These are phyloP conservation scores for Tridacna gigas DNA, from an alignment of 2,888 invertebrate species.

Conservation along the genomic window DNA sequence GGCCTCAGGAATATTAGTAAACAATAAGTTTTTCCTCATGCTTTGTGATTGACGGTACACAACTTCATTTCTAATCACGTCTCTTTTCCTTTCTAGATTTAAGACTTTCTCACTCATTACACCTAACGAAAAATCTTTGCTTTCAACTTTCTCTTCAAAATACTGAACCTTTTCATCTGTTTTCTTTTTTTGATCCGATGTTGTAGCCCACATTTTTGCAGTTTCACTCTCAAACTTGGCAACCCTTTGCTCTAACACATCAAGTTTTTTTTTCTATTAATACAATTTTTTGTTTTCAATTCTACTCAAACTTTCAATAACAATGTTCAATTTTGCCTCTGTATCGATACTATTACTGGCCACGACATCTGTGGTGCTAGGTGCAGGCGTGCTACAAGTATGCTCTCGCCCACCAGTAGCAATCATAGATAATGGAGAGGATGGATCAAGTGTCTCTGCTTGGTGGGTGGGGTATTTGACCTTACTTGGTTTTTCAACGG, in stretches of 20 bases:
- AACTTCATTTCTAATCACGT: conserved; percentile 17
- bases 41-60: conserved; percentile 35
- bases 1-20: conserved; percentile 30
- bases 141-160: conserved; percentile 17
- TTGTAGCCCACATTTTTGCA: conserved; percentile 6
- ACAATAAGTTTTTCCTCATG: conserved; percentile 39
- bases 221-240: conserved; percentile 18
- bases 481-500: too few relatives aligned
- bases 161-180: conserved; percentile 7
- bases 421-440: too few relatives aligned
- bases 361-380: too few relatives aligned
- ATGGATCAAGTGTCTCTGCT: too few relatives aligned
- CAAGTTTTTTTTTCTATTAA: conserved; percentile 1
- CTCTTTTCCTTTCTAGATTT: conserved; percentile 28
- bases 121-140: conserved; percentile 25
- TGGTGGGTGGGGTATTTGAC: too few relatives aligned
- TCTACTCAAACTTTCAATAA: neutral
- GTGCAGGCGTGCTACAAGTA: too few relatives aligned
- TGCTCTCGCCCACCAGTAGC: too few relatives aligned
- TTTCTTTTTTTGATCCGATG: conserved; percentile 25
- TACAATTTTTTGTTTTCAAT: neutral
- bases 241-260: conserved; percentile 14
- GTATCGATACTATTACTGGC: too few relatives aligned
- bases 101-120: conserved; percentile 6
- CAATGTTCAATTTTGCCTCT: too few relatives aligned